Evolutionary conservation across 1,140 invertebrate genomes (phyloP), one percentile per base, ranked within the genome.

Genomic region (Eriocheir sinensis): DNA sequence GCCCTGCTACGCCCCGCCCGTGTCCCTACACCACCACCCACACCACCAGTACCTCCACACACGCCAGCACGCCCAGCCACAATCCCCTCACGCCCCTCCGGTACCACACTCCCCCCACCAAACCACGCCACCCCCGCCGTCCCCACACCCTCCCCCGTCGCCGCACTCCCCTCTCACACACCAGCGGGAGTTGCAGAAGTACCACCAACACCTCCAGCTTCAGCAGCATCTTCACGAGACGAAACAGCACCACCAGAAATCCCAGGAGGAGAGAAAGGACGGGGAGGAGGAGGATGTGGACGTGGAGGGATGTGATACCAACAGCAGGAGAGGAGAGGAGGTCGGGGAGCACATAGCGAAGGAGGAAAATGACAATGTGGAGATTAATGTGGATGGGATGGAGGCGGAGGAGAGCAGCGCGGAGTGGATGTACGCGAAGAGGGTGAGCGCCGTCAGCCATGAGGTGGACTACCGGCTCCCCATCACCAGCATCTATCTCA

Each of bases 381-480:
- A 91, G 34, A 2, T 93, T 41, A n/a, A 95, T 34, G 41, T 36
- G 80, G 30, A 38, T 38, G 34, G 90, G 34, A 41, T 72, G 81
- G 34, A 91, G 60, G 88, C 90, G 34, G 89, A 90, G 48, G 79
- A 83, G 41, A 86, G 81, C 6, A 90, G 72, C 17, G 89, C 30
- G 30, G 90, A 79, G 9, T 40, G 34, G 3, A 60, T 88, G 79
- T 94, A 89, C 88, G 60, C 60, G 21, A 86, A 94, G 83, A 85
- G 44, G 3, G 53, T 94, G 40, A 88, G 90, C n/a, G 93, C 34
- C 1, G 88, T 95, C 15, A 94, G 95, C 40, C 85, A 90, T 38
- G 81, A 95, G 38, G 89, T 94, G 30, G 95, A 95, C 40, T 94
- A 92, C 90, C 92, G 89, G 48, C 60, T 96, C n/a, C 90, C 94